Base-by-base conservation (phyloP, 92 coral and sea anemone genomes). In the Epizoanthus illoricatus region DNA sequence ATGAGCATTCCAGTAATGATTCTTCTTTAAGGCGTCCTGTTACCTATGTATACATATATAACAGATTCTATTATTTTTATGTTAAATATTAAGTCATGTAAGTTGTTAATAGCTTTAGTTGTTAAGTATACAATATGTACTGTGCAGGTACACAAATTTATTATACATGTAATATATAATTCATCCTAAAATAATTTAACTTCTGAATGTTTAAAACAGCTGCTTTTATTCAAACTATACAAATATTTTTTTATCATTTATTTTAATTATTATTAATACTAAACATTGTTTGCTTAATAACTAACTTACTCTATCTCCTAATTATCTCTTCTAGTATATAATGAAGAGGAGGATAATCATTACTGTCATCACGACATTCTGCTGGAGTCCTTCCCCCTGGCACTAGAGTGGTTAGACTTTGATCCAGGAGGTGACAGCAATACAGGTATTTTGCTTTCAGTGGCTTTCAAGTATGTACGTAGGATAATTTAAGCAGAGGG, bases 291-390 rank as follows among this genome's bases (percentile, higher is more conserved):
- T 18, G 7, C 68, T n/a, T 0, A 62, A 24, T 0, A 62, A 24
- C 21, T 13, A 7, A 63, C 3, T 4, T 70, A 57, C 5, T 39
- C n/a, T 40, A 15, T 21, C 21, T 59, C 60, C 4, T 79, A 4
- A 1, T 20, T 8, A 61, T 36, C 69, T 45, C 62, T 82, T 76
- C 64, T 73, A 96, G 98, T 96, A 73, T 96, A 92, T 84, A 93
- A 91, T 85, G 98, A 91, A 72, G 98, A 93, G 49, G 98, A 96
- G 40, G 97, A 89, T 47, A 94, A 94, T 55, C 90, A 91, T 65
- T 96, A 96, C 87, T 94, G 94, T 11, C 98, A 96, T 57, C 98
- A 96, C 81, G 98, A 93, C 65, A 91, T 96, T 60, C 83, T 93
- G 19, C 86, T 96, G 84, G 98, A 96, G 57, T 87, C 98, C 68